Conservation (phyloP, 64 coral and sea anemone species). For the Trachythela sp. region DNA sequence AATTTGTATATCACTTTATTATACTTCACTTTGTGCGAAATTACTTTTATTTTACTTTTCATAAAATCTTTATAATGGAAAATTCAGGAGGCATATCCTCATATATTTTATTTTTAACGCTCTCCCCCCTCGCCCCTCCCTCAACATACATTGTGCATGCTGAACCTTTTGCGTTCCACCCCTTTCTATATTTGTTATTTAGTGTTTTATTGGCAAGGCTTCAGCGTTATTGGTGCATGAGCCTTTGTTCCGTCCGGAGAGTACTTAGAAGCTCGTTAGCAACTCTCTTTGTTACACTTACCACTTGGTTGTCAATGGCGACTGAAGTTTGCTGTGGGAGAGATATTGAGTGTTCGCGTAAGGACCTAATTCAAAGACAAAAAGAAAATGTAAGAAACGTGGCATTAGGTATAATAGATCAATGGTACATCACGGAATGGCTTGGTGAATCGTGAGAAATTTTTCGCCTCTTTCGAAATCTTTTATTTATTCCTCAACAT, state of each 20-base stretch:
- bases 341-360: neutral
- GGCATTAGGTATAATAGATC: neutral
- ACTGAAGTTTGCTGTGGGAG: constrained; percentile 97
- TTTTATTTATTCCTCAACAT: neutral
- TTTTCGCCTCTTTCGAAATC: neutral
- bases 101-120: no score
- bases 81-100: no score
- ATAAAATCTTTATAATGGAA: no score
- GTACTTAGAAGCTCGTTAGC: neutral
- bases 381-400: neutral
- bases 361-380: constrained; percentile 17
- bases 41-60: no score
- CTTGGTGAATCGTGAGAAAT: neutral
- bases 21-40: no score
- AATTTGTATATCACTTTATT: no score
- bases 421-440: neutral
- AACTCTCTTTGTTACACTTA: constrained; percentile 48
- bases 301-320: constrained; percentile 95
- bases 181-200: no score
- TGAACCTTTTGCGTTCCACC: no score
- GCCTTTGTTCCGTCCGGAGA: neutral
- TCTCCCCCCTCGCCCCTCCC: no score
- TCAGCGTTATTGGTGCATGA: neutral
- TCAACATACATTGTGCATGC: no score
- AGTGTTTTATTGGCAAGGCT: neutral